These are phyloP conservation scores for Scaeva pyrastri DNA, from an alignment of 2,888 invertebrate species.

Conservation along the genomic window DNA sequence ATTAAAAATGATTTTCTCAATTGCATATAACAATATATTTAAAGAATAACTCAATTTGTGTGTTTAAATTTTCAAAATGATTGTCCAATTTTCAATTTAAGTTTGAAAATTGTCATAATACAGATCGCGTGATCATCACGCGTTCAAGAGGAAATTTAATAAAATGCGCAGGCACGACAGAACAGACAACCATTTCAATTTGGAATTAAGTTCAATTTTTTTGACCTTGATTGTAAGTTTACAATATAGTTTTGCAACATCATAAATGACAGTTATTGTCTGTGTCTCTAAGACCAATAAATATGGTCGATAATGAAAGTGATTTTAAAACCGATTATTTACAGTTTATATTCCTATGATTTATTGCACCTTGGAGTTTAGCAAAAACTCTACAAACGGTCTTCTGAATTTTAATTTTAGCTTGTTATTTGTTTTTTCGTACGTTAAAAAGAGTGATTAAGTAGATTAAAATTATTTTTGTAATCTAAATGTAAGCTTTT, in stretches of 20 bases:
- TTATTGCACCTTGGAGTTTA: no score
- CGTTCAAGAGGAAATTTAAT: constrained; percentile 22
- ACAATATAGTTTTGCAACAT: not conserved
- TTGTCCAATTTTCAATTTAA: not conserved
- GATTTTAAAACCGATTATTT: no score
- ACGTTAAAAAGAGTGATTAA: no score
- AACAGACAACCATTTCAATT: not conserved
- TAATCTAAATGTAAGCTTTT: no score
- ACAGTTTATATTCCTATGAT: no score
- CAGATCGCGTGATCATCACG: constrained; percentile 36
- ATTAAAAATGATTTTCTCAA: not conserved
- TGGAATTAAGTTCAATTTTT: constrained; percentile 27
- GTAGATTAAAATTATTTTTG: no score
- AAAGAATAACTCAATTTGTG: not conserved
- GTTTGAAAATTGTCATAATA: not conserved
- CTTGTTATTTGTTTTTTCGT: no score
- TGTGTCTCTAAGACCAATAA: not conserved
- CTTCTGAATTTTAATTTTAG: no score
- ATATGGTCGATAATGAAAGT: not conserved
- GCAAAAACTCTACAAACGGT: no score
- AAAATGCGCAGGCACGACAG: not conserved
- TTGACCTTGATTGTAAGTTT: constrained; percentile 3
- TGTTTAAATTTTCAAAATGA: not conserved
- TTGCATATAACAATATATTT: not conserved
- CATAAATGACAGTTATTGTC: constrained; percentile 11